A percentile compares a stretch with the other conserved stretches of the same genome.
Evolutionary conservation across 2,797 vertebrate species (phyloP).

Genomic region (Trematomus bernacchii): DNA sequence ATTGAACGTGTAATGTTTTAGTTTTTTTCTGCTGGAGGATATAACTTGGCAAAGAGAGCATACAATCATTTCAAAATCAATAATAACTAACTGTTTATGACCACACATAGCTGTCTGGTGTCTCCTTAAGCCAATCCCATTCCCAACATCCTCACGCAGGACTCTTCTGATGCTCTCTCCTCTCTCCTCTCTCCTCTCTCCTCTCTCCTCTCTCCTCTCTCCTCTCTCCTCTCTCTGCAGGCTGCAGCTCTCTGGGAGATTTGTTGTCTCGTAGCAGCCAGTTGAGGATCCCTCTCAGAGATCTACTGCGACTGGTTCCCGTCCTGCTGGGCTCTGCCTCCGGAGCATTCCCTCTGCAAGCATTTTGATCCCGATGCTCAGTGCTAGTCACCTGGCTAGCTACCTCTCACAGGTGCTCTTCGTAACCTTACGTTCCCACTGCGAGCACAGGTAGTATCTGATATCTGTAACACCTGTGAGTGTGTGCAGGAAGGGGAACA

Average conservation of each 20-base stretch:
- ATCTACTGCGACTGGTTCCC: slow-evolving; percentile 90
- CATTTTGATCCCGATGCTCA: slow-evolving; percentile 44
- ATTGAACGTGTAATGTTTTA: too few species aligned
- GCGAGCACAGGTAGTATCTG: slow-evolving; percentile 25
- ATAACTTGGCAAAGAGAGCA: too few species aligned
- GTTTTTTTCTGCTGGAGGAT: too few species aligned
- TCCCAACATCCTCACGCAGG: too few species aligned
- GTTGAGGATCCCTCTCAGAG: slow-evolving; percentile 90
- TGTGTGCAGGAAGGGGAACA: neutral
- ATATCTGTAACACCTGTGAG: slow-evolving; percentile 17
- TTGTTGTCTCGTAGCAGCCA: slow-evolving; percentile 88
- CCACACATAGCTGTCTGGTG: too few species aligned
- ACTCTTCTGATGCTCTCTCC: too few species aligned
- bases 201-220: neutral
- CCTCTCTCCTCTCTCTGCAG: slow-evolving; percentile 71
- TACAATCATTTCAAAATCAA: too few species aligned
- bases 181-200: neutral
- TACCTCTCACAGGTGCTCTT: slow-evolving; percentile 25
- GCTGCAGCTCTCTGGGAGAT: slow-evolving; percentile 89
- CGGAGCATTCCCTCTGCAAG: slow-evolving; percentile 50
- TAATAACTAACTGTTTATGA: too few species aligned
- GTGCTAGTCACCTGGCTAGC: neutral
- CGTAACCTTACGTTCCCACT: slow-evolving; percentile 21
- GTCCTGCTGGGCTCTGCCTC: slow-evolving; percentile 81
- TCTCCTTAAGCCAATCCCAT: too few species aligned